A percentile compares a stretch with the other conserved stretches of the same genome.
Evolutionary conservation across 1,140 invertebrate genomes (phyloP).

Genomic region (Neodiprion fabricii): DNA sequence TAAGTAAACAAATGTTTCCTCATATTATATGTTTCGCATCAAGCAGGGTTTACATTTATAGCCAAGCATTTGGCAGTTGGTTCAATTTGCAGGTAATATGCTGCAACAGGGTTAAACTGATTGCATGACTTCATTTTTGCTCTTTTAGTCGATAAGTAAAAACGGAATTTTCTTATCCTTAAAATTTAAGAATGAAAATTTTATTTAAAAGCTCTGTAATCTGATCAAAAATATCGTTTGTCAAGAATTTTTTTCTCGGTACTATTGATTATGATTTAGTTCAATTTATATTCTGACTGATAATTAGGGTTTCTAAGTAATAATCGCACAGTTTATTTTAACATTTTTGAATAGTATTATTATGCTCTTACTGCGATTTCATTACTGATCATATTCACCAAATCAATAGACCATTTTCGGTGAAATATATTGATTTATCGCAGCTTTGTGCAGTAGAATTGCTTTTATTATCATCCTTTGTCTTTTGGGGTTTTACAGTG

Average conservation of each 20-base stretch:
- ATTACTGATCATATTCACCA: neutral
- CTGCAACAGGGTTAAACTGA: neutral
- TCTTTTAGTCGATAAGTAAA: neutral
- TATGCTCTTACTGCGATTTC: neutral
- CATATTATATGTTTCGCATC: neutral
- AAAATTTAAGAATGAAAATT: neutral
- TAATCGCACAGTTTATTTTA: conserved; percentile 4
- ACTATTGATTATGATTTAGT: neutral
- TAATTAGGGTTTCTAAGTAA: conserved; percentile 1
- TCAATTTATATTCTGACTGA: conserved; percentile 1
- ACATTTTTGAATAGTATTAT: neutral
- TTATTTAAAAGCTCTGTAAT: neutral
- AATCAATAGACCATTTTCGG: neutral
- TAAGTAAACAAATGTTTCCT: neutral
- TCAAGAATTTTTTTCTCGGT: neutral
- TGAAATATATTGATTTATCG: neutral
- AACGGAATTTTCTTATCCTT: neutral
- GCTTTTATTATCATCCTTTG: conserved; percentile 9
- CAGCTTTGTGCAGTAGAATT: neutral
- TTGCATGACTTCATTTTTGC: neutral
- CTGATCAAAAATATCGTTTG: neutral
- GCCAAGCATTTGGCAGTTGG: neutral
- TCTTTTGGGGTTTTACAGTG: conserved; percentile 47
- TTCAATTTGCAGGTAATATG: neutral
- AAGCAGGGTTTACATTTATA: neutral